A percentile compares a stretch with the other conserved stretches of the same genome.
Conservation (phyloP, 2,888 invertebrate species). For the Papilio protenor region DNA sequence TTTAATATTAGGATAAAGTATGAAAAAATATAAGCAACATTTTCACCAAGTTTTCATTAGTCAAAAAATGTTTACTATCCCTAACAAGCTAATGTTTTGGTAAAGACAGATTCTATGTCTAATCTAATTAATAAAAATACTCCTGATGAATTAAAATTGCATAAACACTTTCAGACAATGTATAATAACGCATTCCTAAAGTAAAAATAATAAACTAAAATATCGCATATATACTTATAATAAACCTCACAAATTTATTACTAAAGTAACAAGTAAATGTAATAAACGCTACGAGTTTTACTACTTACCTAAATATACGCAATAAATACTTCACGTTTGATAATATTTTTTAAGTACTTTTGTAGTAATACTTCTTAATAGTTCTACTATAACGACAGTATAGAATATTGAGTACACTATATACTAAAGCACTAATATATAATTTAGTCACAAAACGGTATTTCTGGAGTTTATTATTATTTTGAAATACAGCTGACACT, state of each 20-base stretch:
- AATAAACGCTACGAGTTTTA: background rate
- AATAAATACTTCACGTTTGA: conserved; percentile 28
- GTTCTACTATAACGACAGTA: conserved; percentile 20
- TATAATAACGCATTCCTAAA: background rate
- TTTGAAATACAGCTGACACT: conserved; percentile 42
- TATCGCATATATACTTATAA: background rate
- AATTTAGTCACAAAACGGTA: conserved; percentile 19
- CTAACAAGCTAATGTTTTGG: no score
- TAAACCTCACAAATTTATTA: background rate
- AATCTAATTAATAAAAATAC: no score
- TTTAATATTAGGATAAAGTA: no score
- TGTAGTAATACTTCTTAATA: conserved; percentile 32
- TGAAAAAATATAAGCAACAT: no score
- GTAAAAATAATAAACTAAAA: background rate
- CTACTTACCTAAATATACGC: conserved; percentile 39
- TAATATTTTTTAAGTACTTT: background rate
- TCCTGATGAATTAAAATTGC: background rate
- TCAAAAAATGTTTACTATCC: no score
- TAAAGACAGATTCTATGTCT: no score
- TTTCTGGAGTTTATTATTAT: conserved; percentile 37
- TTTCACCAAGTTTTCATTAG: no score
- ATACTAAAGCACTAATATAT: background rate
- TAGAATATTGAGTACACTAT: conserved; percentile 34
- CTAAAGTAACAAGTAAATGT: background rate
- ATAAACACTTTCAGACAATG: background rate